Evolutionary conservation across 2,888 invertebrate genomes (phyloP).

Genomic region (Zygothrica quintamaculata): DNA sequence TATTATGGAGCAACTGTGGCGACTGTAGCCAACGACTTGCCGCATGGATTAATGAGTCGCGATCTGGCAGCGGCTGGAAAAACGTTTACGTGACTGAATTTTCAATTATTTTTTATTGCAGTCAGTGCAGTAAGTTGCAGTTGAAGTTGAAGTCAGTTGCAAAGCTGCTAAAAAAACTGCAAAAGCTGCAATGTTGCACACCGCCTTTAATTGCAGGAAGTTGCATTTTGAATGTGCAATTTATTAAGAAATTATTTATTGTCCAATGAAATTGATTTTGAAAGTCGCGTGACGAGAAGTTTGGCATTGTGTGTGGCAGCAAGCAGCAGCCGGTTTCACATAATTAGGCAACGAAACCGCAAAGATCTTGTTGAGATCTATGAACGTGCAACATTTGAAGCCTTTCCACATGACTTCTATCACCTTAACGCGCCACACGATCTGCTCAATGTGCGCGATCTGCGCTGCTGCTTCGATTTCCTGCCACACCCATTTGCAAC

Average conservation of each 20-base stretch:
- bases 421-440: slow-evolving; percentile 56
- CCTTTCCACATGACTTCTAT: slow-evolving; percentile 64
- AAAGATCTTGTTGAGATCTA: slow-evolving; percentile 37
- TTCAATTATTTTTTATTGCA: slow-evolving; percentile 77
- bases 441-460: slow-evolving; percentile 18
- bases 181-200: slow-evolving; percentile 32
- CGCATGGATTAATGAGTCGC: slow-evolving; percentile 71
- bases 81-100: slow-evolving; percentile 77
- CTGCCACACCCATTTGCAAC: slow-evolving; percentile 64
- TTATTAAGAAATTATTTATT: slow-evolving; percentile 78
- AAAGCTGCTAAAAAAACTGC: slow-evolving; percentile 3
- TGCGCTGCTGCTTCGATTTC: slow-evolving; percentile 63
- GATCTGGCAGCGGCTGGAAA: slow-evolving; percentile 67
- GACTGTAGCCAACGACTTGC: slow-evolving; percentile 31
- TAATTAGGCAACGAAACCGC: slow-evolving; percentile 49
- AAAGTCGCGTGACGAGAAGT: slow-evolving; percentile 71
- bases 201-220: slow-evolving; percentile 76
- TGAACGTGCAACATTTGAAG: slow-evolving; percentile 50
- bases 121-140: slow-evolving; percentile 25
- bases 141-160: too few species aligned
- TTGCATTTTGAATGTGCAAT: slow-evolving; percentile 72
- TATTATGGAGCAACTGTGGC: slow-evolving; percentile 47
- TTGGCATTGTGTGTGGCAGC: slow-evolving; percentile 55
- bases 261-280: slow-evolving; percentile 70
- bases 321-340: slow-evolving; percentile 37